A percentile compares a stretch with the other conserved stretches of the same genome.
Evolutionary conservation across 1,140 invertebrate species (phyloP).

Genomic region (Sycobia sp.): DNA sequence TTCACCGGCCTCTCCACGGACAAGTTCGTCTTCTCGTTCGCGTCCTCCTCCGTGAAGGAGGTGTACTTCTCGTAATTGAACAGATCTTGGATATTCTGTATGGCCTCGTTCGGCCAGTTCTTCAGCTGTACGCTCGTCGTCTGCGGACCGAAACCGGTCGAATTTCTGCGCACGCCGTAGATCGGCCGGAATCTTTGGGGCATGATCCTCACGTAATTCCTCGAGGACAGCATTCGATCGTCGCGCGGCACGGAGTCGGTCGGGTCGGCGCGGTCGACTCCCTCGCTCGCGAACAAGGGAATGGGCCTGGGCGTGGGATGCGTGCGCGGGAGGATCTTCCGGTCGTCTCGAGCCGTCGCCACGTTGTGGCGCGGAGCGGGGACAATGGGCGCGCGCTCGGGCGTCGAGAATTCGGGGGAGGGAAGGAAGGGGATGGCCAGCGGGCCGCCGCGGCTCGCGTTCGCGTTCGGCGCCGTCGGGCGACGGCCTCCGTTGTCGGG

Average conservation of each 20-base stretch:
- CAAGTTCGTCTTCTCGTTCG: constrained; percentile 12
- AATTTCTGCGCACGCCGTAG: constrained; percentile 17
- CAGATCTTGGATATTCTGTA: constrained; percentile 45
- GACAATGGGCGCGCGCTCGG: not conserved
- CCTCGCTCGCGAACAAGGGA: too few species aligned
- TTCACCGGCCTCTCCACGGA: not conserved
- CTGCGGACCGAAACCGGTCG: constrained; percentile 1
- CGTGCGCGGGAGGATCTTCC: too few species aligned
- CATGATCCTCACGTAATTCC: constrained; percentile 22
- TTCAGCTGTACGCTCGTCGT: constrained; percentile 37
- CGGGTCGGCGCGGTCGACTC: not conserved
- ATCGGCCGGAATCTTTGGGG: constrained; percentile 12
- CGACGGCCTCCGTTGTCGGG: not conserved
- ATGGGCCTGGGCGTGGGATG: not conserved
- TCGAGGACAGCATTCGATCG: constrained; percentile 6
- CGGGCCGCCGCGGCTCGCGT: not conserved
- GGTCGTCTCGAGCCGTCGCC: too few species aligned
- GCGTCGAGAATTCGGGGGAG: not conserved
- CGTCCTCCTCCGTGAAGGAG: constrained; percentile 31
- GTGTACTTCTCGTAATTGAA: constrained; percentile 55
- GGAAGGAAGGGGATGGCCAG: constrained; percentile 2
- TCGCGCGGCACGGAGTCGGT: not conserved
- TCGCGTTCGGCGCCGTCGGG: not conserved
- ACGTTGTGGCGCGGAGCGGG: too few species aligned
- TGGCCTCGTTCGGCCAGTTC: constrained; percentile 49